Evolutionary conservation across 2,797 vertebrate genomes (phyloP).

Genomic region (Scleropages formosus): DNA sequence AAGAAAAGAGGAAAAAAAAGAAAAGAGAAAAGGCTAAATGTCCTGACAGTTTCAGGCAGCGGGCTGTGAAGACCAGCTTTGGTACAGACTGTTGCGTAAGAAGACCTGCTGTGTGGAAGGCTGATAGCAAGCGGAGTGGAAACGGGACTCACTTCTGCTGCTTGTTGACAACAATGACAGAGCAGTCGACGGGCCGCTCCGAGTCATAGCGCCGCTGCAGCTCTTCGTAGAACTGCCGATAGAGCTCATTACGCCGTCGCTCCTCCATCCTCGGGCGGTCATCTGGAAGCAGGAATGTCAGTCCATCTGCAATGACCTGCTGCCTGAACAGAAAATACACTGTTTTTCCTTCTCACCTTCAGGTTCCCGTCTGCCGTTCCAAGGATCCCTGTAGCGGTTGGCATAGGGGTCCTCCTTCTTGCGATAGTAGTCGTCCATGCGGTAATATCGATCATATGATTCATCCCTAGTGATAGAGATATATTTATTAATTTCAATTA

Average conservation of each 20-base stretch:
- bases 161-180: conserved; percentile 96
- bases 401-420: conserved; percentile 84
- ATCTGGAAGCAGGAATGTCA: conserved; percentile 36
- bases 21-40: too few species aligned
- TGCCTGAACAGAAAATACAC: too few species aligned
- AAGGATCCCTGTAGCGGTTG: conserved; percentile 82
- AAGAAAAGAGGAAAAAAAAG: too few species aligned
- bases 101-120: too few species aligned
- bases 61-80: too few species aligned
- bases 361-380: conserved; percentile 78
- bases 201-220: conserved; percentile 90
- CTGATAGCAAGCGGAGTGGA: too few species aligned
- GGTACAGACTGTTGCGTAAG: too few species aligned
- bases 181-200: conserved; percentile 93
- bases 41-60: too few species aligned
- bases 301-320: background rate
- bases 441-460: conserved; percentile 76
- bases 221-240: conserved; percentile 94
- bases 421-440: conserved; percentile 78
- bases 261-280: conserved; percentile 84
- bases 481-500: background rate
- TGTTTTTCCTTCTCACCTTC: conserved; percentile 69
- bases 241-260: conserved; percentile 86
- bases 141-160: conserved; percentile 84
- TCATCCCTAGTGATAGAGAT: conserved; percentile 70